Evolutionary conservation across 2,797 vertebrate genomes (phyloP).

Genomic region (Premnoplex brunnescens): DNA sequence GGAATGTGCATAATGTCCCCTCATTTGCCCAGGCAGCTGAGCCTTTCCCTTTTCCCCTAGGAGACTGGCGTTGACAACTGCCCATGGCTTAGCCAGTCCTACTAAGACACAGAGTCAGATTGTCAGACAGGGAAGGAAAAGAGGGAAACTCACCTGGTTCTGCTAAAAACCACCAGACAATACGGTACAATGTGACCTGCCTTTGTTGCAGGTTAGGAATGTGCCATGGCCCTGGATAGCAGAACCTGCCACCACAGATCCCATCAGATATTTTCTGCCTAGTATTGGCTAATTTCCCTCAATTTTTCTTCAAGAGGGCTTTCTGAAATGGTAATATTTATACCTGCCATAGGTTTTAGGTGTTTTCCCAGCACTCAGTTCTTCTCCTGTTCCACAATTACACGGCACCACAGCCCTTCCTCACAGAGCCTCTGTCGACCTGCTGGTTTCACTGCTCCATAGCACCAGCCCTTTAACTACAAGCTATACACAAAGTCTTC

Average conservation of each 20-base stretch:
- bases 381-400: background rate
- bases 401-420: background rate
- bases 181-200: background rate
- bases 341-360: background rate
- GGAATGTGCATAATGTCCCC: slow-evolving; percentile 52
- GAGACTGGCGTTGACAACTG: background rate
- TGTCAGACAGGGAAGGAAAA: background rate
- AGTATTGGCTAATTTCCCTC: background rate
- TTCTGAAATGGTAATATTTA: background rate
- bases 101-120: background rate
- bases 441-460: background rate
- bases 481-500: background rate
- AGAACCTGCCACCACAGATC: background rate
- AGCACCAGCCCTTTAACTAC: background rate
- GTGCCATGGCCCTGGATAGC: accelerated
- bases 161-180: background rate
- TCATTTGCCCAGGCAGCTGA: slow-evolving; percentile 45
- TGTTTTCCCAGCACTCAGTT: background rate
- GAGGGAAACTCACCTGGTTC: background rate
- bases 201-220: background rate
- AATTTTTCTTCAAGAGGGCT: background rate
- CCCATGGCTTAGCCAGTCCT: background rate
- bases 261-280: background rate
- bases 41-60: background rate
- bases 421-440: background rate